Evolutionary conservation across 2,113 vertebrate species (phyloP).

Genomic region (Mixornis gularis): DNA sequence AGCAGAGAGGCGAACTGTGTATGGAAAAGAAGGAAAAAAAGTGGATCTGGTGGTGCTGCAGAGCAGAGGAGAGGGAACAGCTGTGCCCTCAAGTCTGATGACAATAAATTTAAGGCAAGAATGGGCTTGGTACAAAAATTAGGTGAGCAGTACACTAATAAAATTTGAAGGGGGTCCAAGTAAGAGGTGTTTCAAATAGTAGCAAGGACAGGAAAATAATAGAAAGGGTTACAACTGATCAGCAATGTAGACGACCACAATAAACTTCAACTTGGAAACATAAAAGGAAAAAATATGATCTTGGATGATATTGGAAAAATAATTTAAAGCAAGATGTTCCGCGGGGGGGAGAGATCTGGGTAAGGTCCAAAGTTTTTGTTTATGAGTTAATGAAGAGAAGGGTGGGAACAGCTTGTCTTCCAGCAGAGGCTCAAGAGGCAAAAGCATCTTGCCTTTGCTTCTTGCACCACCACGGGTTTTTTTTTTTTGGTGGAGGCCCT

Average conservation of each 20-base stretch:
- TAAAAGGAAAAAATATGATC: conserved; percentile 24
- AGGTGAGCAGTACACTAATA: neutral
- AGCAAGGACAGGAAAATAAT: neutral
- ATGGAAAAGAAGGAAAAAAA: neutral
- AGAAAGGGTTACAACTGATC: neutral
- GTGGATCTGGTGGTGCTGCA: neutral
- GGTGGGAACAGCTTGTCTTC: neutral
- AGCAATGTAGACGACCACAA: neutral
- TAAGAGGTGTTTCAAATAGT: neutral
- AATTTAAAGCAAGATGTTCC: neutral
- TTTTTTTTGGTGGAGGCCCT: neutral
- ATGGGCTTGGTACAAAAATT: neutral
- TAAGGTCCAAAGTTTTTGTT: neutral
- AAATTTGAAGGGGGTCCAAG: neutral
- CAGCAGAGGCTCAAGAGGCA: neutral
- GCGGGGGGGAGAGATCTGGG: neutral
- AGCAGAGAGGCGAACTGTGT: accelerated
- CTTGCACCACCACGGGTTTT: accelerated
- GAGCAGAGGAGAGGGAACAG: neutral
- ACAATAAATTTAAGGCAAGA: neutral
- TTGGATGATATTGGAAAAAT: conserved; percentile 1
- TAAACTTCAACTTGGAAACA: conserved; percentile 21
- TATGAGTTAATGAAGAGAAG: neutral
- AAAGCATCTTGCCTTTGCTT: neutral
- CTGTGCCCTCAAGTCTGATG: neutral